Conservation (phyloP, 2,113 vertebrate genomes). For the Oryzias curvinotus region DNA sequence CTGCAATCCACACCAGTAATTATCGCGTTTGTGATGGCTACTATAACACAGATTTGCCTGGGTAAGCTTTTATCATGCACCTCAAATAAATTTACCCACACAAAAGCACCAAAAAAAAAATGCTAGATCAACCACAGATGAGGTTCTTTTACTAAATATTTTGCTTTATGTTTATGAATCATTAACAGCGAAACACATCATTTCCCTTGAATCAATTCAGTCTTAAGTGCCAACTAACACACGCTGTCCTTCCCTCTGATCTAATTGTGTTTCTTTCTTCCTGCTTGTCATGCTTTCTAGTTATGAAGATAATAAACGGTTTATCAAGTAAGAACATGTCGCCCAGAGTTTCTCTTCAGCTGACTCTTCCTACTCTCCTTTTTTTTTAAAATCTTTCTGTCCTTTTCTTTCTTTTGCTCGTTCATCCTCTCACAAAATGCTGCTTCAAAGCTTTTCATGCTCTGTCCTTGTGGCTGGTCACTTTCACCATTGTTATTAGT, state of each 20-base stretch:
- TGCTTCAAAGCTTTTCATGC: conserved; percentile 44
- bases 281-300: conserved; percentile 99
- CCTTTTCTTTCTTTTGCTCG: conserved; percentile 3
- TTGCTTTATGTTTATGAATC: conserved; percentile 38
- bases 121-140: conserved; percentile 33
- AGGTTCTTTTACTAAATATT: conserved; percentile 26
- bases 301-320: conserved; percentile 99
- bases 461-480: conserved; percentile 46
- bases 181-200: conserved; percentile 43
- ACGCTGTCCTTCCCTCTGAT: conserved; percentile 86
- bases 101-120: conserved; percentile 45
- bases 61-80: conserved; percentile 94
- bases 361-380: conserved; percentile 43
- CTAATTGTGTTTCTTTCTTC: conserved; percentile 96
- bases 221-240: conserved; percentile 86
- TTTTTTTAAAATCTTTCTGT: conserved; percentile 6
- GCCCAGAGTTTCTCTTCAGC: conserved; percentile 84
- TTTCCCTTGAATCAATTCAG: conserved; percentile 71
- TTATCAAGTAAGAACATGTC: conserved; percentile 99
- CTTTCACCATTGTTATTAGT: conserved; percentile 50
- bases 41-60: conserved; percentile 99
- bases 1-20: conserved; percentile 96
- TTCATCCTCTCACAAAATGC: conserved; percentile 30
- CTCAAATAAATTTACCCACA: conserved; percentile 72
- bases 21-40: conserved; percentile 99